Conservation (phyloP, 2,113 vertebrate species). For the Gopherus evgoodei region DNA sequence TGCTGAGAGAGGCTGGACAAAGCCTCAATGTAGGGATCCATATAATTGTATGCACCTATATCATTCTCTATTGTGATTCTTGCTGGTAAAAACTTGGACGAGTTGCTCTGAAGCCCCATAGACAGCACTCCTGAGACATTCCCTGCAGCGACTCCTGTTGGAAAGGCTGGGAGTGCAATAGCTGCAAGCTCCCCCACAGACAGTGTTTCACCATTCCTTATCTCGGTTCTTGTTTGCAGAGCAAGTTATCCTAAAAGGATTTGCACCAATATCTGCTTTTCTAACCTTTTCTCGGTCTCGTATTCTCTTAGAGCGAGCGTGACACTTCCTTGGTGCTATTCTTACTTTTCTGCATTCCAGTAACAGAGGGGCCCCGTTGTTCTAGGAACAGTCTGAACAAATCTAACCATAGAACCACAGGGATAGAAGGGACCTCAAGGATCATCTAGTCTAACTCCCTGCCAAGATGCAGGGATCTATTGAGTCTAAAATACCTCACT, state of each 20-base stretch:
- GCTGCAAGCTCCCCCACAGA: background rate
- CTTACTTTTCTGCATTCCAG: background rate
- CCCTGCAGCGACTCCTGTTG: rapidly evolving
- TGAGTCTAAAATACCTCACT: background rate
- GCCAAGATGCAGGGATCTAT: background rate
- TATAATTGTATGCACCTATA: rapidly evolving
- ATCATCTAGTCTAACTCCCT: background rate
- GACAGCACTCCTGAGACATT: background rate
- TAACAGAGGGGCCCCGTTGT: background rate
- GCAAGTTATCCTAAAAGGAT: too few species aligned
- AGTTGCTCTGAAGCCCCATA: background rate
- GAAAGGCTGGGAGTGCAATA: background rate
- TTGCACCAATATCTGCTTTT: background rate
- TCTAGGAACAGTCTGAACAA: background rate
- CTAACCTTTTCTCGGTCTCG: background rate
- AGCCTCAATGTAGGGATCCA: background rate
- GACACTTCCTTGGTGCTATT: background rate
- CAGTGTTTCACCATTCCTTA: background rate
- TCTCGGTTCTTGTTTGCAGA: background rate
- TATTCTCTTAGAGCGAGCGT: background rate
- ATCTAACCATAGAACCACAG: background rate
- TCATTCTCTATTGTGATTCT: background rate
- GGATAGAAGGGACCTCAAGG: background rate
- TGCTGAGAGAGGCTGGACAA: background rate
- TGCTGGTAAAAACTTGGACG: background rate